Evolutionary conservation across 2,888 invertebrate species (phyloP), one percentile per base, ranked within the genome.

Genomic region (Sinopyrophorus schimmeli): DNA sequence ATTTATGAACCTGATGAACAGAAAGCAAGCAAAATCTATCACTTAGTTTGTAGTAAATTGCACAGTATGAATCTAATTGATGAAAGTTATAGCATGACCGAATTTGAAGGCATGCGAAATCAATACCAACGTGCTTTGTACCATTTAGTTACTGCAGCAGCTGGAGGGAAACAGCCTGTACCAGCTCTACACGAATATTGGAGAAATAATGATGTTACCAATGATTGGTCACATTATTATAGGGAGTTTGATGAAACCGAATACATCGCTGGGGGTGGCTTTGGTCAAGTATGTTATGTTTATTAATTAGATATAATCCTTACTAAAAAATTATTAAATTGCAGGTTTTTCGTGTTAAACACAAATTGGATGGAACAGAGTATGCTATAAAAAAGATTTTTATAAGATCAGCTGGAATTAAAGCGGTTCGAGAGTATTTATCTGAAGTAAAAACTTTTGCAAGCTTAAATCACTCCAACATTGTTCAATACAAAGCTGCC

Each of bases 391-490:
- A 90, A 69, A 89, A 89, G 68, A 86, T 86, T 23, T 76, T 74
- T 51, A 84, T 85, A 18, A 79, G 80, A 57, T 81, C 84, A 1
- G 79, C 79, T 5, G 80, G 81, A 57, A 78, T 86, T 0, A 76
- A 82, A 47, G 78, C 80, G 0, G 80, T 87, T 10, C 77, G 82
- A 71, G 77, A 76, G 28, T 84, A 85, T 72, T 73, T 89, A 26
- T 76, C 83, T 2, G 90, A 91, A 77, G 90, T 89, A 1, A 87
- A 88, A 73, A 87, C 87, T 1, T 80, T 90, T 57, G 89, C 91
- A 0, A 82, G 82, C 62, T 73, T 90, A 15, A 85, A 87, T 64
- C 90, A 90, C 73, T 79, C 82, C 0, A 89, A 90, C 67, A 86
- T 91, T 54, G 88, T 91, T 3, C 82, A 87, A 12, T 91, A 90